Base-by-base conservation (phyloP, 2,888 invertebrate genomes). In the Philaethria dido region DNA sequence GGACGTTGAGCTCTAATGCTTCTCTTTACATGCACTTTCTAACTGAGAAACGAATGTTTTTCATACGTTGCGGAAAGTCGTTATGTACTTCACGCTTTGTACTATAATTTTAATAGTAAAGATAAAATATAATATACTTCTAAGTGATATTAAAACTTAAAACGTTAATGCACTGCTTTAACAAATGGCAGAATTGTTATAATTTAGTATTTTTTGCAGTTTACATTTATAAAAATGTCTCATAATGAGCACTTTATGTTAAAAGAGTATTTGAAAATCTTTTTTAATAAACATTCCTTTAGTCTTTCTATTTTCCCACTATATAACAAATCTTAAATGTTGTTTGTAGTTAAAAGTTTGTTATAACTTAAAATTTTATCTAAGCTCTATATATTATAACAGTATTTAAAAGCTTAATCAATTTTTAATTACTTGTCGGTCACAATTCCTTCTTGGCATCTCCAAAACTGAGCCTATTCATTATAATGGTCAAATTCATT, bases 401-500 rank as follows among this genome's bases (percentile, higher is more conserved):
- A n/a, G n/a, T n/a, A 48, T 48, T 48, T 48, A 2, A 48, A 14
- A 14, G 33, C 33, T 18, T 18, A 33, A 9, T 16, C 33, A 29
- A 3, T 33, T 18, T 33, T 54, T 11, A 16, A n/a, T n/a, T 25
- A 33, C 33, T 54, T 54, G 0, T 33, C n/a, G 4, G 9, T 45
- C 9, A 18, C 9, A 18, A 45, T 11, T 18, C 18, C 4, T 54
- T 13, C 6, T 16, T 54, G 13, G 47, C 55, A 25, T 47, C 47
- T n/a, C 11, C 42, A 39, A 33, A 11, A 39, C 39, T 20, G 62
- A 62, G 76, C 71, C 75, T 73, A 73, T 70, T 22, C 72, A 74
- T 72, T 75, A 75, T 84, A 84, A 84, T 80, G 75, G 77, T 74
- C 73, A 47, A 72, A 67, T 76, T 84, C 82, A 80, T 83, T 81